Evolutionary conservation across 2,113 vertebrate species (phyloP), one percentile per base, ranked within the genome.

Genomic region (Leiothrix lutea): DNA sequence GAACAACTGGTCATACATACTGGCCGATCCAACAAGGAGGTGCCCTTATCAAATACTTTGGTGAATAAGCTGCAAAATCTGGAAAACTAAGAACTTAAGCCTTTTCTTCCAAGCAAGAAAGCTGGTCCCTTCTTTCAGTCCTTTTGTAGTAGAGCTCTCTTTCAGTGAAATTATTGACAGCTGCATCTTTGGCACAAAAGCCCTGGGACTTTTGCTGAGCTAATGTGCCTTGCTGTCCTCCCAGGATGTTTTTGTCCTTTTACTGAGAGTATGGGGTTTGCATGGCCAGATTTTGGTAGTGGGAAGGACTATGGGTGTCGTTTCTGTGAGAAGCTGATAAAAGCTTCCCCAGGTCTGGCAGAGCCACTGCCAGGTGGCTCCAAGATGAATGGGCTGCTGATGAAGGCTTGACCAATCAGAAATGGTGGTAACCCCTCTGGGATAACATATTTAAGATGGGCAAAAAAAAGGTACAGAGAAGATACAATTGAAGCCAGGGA

Each of bases 51-150:
- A 80, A 61, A 36, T 58, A 48, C 38, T 82, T 88, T 33, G 74
- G 58, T 79, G 66, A 85, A 75, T 61, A 40, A 23, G 5, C 54
- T 92, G 45, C 22, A 67, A 80, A 90, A 93, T 11, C 47, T 93
- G 50, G 40, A 80, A 80, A 88, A 50, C 50, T 42, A 57, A 69
- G 62, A 88, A 75, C 19, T 66, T 65, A 48, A 82, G 9, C 35
- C 24, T 77, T 62, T 65, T 69, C 25, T 91, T 72, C 67, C 45
- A 66, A 47, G 8, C 9, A 53, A 42, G 67, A 74, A 88, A 71
- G 28, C 36, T 51, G 19, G 31, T 83, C 13, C 26, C 33, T 35
- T 77, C 54, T 80, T 90, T 88, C 51, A 93, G 21, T 62, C 24
- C 29, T 60, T 70, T 47, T 66, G 54, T 61, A 47, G 60, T 14